Evolutionary conservation across 2,888 invertebrate genomes (phyloP).

Genomic region (Archaeoteleia sp.): DNA sequence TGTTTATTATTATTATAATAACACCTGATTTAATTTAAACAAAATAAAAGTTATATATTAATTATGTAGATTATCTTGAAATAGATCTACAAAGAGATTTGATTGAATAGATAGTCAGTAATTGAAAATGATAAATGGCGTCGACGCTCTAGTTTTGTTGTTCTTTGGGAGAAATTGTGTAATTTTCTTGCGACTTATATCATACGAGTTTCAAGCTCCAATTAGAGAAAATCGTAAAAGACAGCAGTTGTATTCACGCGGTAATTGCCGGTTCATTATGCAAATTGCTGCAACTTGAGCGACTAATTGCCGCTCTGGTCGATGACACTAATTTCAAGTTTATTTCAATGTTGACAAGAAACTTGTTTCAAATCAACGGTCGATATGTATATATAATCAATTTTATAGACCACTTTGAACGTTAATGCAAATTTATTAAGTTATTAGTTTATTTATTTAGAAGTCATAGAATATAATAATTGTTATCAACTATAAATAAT

Average conservation of each 20-base stretch:
- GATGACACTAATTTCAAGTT: background rate
- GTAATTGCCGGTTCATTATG: conserved; percentile 20
- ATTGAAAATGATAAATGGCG: conserved; percentile 19
- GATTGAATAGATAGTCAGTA: conserved; percentile 14
- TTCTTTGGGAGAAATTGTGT: conserved; percentile 16
- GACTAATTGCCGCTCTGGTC: background rate
- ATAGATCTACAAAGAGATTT: too few relatives aligned
- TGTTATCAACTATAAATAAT: background rate
- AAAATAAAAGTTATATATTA: background rate
- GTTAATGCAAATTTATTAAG: too few relatives aligned
- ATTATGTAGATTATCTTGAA: too few relatives aligned
- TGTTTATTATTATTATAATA: too few relatives aligned
- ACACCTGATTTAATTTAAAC: too few relatives aligned
- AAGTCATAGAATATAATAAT: too few relatives aligned
- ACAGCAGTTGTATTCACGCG: conserved; percentile 12
- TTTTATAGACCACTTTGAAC: too few relatives aligned
- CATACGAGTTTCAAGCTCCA: conserved; percentile 8
- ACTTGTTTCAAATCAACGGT: conserved; percentile 1
- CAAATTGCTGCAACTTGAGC: conserved; percentile 5
- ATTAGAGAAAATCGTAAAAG: conserved; percentile 8
- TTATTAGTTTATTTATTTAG: too few relatives aligned
- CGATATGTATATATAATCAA: background rate
- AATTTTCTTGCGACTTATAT: conserved; percentile 20
- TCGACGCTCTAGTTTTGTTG: conserved; percentile 6
- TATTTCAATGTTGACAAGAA: too few relatives aligned